Conservation (phyloP, 1,140 invertebrate genomes). For the Battus philenor region DNA sequence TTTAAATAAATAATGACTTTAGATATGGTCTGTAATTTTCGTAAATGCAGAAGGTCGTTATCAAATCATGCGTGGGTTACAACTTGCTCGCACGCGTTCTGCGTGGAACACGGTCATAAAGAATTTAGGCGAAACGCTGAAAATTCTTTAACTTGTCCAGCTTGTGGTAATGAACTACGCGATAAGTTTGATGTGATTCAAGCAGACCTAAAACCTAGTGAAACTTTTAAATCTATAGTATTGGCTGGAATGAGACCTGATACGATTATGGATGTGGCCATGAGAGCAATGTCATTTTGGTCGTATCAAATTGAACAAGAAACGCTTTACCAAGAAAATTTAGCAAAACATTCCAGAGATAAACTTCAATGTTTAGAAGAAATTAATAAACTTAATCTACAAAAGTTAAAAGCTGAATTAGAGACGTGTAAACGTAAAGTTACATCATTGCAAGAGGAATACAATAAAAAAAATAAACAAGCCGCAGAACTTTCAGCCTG, state of each 20-base stretch:
- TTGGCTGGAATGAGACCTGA: conserved; percentile 73
- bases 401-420: conserved; percentile 68
- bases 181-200: conserved; percentile 76
- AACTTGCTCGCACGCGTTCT: conserved; percentile 76
- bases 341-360: conserved; percentile 64
- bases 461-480: conserved; percentile 62
- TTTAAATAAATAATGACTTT: conserved; percentile 38
- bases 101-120: conserved; percentile 70
- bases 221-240: conserved; percentile 74
- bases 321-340: conserved; percentile 64
- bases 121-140: conserved; percentile 67
- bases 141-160: conserved; percentile 66
- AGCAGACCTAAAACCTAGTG: conserved; percentile 70
- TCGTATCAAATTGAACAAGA: conserved; percentile 75
- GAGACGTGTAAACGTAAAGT: conserved; percentile 67
- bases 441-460: conserved; percentile 57
- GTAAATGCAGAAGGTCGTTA: conserved; percentile 71
- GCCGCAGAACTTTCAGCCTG: conserved; percentile 58
- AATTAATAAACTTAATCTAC: conserved; percentile 56
- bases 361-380: conserved; percentile 67
- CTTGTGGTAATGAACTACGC: conserved; percentile 66
- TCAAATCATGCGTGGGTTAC: conserved; percentile 74
- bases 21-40: conserved; percentile 74
- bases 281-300: conserved; percentile 75
- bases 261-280: conserved; percentile 72